Base-by-base conservation (phyloP, 2,113 vertebrate species). In the Lagopus muta region DNA sequence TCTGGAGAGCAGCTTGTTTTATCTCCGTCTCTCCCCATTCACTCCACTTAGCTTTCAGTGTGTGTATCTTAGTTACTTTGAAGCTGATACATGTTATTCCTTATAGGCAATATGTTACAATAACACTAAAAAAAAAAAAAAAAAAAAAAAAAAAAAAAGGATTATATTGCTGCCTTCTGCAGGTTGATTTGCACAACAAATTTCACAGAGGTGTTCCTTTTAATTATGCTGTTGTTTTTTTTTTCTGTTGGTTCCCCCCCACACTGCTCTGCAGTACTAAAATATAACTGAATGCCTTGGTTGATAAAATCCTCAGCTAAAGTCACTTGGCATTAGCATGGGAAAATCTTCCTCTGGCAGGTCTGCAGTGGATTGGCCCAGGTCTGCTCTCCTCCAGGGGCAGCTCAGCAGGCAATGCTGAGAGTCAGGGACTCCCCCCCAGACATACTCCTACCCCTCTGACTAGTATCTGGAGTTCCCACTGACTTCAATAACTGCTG, bases 1-100 rank as follows among this genome's bases (percentile, higher is more conserved):
- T 95, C 83, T 93, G 66, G 81, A 88, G 75, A 95, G 75, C 73
- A 36, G 48, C 40, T 57, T 80, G 30, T 47, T 94, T 94, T 91
- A 66, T 93, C 89, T 94, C 66, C 55, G 27, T 75, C 67, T 61
- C 42, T 90, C 57, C 64, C 90, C 50, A 30, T 86, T 96, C 93
- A 50, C 24, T 88, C 65, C 78, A 88, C 94, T 95, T 82, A 82
- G 77, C 69, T 91, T 92, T 81, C 89, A 81, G 30, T n/a, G 12
- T 43, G 10, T 79, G 61, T 86, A 95, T 94, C 69, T 47, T 36
- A 90, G 40, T 64, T 75, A 91, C 91, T 96, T 94, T 82, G 66
- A 92, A 83, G 73, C 52, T 66, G 52, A 20, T 88, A 80, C 65
- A 83, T 93, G 28, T 71, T 81, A 81, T 86, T 94, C 43, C 36